phyloP scores from a whole-genome alignment of 2,888 invertebrate genomes.

The Desoria tigrina region DNA sequence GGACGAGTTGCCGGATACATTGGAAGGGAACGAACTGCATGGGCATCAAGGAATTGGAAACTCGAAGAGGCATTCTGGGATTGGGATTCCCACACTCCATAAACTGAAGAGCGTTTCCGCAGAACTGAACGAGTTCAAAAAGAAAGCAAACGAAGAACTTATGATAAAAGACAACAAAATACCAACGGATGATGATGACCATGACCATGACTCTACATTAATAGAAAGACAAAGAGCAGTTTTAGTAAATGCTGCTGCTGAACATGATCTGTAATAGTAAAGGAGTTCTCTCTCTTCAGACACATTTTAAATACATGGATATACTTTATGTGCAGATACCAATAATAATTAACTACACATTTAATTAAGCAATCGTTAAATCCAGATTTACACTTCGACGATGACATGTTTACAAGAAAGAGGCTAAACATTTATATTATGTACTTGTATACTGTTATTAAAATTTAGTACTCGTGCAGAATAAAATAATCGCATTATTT shows the following conservation, averaged over 20 bases:
- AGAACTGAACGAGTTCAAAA: constrained; percentile 35
- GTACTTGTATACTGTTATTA: too few relatives aligned
- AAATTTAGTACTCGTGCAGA: too few relatives aligned
- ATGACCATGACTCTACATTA: constrained; percentile 38
- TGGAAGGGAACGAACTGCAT: constrained; percentile 41
- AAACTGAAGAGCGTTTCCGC: constrained; percentile 43
- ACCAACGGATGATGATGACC: constrained; percentile 49
- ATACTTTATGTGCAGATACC: too few relatives aligned
- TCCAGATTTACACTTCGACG: too few relatives aligned
- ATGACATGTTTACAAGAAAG: too few relatives aligned
- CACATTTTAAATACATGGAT: too few relatives aligned
- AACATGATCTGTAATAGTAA: too few relatives aligned
- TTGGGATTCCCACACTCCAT: constrained; percentile 42
- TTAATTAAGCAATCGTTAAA: too few relatives aligned
- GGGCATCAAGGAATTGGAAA: constrained; percentile 34
- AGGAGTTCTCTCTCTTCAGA: too few relatives aligned
- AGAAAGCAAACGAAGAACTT: constrained; percentile 38
- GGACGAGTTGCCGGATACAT: constrained; percentile 30
- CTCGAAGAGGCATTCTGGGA: constrained; percentile 27
- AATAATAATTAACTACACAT: too few relatives aligned
- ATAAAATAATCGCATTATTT: too few relatives aligned
- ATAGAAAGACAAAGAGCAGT: constrained; percentile 28
- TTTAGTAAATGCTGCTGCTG: constrained; percentile 22
- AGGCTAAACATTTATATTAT: too few relatives aligned
- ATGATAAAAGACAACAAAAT: constrained; percentile 53